Evolutionary conservation across 2,888 invertebrate species (phyloP).

Genomic region (Thelaira solivaga): DNA sequence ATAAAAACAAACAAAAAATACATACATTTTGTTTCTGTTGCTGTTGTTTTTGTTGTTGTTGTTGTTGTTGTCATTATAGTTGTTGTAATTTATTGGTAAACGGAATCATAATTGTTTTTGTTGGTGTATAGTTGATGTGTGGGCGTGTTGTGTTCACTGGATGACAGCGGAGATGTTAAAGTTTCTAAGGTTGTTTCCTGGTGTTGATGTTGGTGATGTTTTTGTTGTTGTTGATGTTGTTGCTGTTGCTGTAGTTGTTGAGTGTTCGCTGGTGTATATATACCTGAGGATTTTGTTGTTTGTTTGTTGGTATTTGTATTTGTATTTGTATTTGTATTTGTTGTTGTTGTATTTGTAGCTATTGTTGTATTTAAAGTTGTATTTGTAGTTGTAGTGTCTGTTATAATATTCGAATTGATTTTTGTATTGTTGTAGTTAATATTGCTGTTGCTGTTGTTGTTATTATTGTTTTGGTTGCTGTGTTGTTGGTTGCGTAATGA

Average conservation of each 20-base stretch:
- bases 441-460: conserved; percentile 46
- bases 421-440: conserved; percentile 63
- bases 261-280: conserved; percentile 63
- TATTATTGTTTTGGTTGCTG: conserved; percentile 31
- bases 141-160: conserved; percentile 67
- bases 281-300: conserved; percentile 62
- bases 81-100: conserved; percentile 70
- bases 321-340: conserved; percentile 37
- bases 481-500: conserved; percentile 57
- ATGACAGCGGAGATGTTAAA: conserved; percentile 62
- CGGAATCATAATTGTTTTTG: conserved; percentile 75
- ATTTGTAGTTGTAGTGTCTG: conserved; percentile 33
- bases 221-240: conserved; percentile 58
- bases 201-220: conserved; percentile 60
- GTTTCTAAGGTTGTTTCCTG: conserved; percentile 61
- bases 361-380: conserved; percentile 26
- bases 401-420: conserved; percentile 46
- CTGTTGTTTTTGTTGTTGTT: conserved; percentile 35
- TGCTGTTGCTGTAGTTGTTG: conserved; percentile 64
- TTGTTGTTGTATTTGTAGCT: neutral
- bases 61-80: conserved; percentile 59
- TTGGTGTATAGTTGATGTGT: conserved; percentile 66
- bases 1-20: conserved; percentile 64
- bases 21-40: conserved; percentile 61
- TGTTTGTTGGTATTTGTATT: conserved; percentile 55